Percentiles rank a stretch among this genome's conserved stretches.
These are phyloP conservation scores for Orgyia antiqua DNA, from an alignment of 2,888 invertebrate genomes.

Conservation along the genomic window DNA sequence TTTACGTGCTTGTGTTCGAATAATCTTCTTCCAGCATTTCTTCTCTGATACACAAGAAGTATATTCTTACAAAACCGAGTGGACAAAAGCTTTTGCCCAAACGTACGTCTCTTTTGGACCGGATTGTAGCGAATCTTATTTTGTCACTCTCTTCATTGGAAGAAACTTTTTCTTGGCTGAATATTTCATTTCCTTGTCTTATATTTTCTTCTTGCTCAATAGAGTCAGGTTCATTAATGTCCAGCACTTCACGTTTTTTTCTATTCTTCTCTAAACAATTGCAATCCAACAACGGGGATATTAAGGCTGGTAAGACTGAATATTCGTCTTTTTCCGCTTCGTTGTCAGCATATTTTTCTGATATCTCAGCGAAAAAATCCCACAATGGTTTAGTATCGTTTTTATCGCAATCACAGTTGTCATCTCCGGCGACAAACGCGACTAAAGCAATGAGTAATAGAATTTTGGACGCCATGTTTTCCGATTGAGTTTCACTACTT, in stretches of 20 bases:
- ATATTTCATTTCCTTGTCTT: too few relatives aligned
- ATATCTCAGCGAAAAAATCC: slow-evolving; percentile 20
- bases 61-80: neutral
- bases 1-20: too few relatives aligned
- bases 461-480: slow-evolving; percentile 28
- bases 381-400: slow-evolving; percentile 12
- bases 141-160: too few relatives aligned
- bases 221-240: too few relatives aligned
- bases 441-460: slow-evolving; percentile 12
- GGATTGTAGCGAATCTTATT: too few relatives aligned
- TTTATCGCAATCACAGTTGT: slow-evolving; percentile 18
- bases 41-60: neutral
- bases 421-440: slow-evolving; percentile 8
- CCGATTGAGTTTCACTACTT: slow-evolving; percentile 6
- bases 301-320: slow-evolving; percentile 25
- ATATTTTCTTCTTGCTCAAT: too few relatives aligned
- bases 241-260: slow-evolving; percentile 26
- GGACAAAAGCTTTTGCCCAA: neutral
- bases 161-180: too few relatives aligned
- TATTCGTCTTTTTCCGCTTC: slow-evolving; percentile 8
- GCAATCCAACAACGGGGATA: slow-evolving; percentile 26
- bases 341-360: slow-evolving; percentile 6
- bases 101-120: neutral
- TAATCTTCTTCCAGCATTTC: neutral
- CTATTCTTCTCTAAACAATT: slow-evolving; percentile 28